phyloP scores from a whole-genome alignment of 2,888 invertebrate species.

The Pasiphila rectangulata region DNA sequence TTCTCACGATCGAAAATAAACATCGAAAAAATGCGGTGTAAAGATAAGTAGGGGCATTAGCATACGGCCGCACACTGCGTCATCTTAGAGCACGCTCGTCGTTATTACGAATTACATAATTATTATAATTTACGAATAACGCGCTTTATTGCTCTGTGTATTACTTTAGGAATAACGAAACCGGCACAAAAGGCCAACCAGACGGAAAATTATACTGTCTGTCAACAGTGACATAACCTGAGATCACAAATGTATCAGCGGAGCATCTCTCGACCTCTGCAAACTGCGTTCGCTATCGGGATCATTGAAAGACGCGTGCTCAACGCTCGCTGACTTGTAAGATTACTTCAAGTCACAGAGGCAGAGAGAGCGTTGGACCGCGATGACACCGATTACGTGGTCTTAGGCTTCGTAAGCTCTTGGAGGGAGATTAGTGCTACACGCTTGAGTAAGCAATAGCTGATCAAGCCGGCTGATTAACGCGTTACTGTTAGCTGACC shows the following conservation, averaged over 20 bases:
- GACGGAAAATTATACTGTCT: conserved; percentile 59
- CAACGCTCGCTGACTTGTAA: conserved; percentile 47
- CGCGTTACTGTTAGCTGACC: conserved; percentile 59
- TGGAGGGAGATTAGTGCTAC: conserved; percentile 40
- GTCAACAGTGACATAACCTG: conserved; percentile 60
- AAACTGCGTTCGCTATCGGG: conserved; percentile 53
- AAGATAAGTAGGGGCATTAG: conserved; percentile 16
- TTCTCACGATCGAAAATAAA: conserved; percentile 8
- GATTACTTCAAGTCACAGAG: conserved; percentile 28
- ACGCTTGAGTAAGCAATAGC: conserved; percentile 44
- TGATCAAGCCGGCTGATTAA: conserved; percentile 46
- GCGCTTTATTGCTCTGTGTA: conserved; percentile 41
- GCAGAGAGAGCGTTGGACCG: conserved; percentile 44
- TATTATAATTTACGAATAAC: conserved; percentile 34
- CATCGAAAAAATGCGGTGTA: conserved; percentile 1
- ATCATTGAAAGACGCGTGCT: conserved; percentile 46
- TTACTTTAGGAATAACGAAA: conserved; percentile 45
- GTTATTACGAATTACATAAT: conserved; percentile 38
- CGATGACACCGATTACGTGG: conserved; percentile 39
- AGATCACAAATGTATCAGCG: conserved; percentile 47
- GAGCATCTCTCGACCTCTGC: conserved; percentile 52
- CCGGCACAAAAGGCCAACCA: conserved; percentile 55
- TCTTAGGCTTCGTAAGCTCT: conserved; percentile 22
- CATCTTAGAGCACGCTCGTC: conserved; percentile 20
- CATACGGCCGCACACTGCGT: conserved; percentile 23